Evolutionary conservation across 2,797 vertebrate species (phyloP), one percentile per base, ranked within the genome.

Genomic region (Enteromius mattozi): DNA sequence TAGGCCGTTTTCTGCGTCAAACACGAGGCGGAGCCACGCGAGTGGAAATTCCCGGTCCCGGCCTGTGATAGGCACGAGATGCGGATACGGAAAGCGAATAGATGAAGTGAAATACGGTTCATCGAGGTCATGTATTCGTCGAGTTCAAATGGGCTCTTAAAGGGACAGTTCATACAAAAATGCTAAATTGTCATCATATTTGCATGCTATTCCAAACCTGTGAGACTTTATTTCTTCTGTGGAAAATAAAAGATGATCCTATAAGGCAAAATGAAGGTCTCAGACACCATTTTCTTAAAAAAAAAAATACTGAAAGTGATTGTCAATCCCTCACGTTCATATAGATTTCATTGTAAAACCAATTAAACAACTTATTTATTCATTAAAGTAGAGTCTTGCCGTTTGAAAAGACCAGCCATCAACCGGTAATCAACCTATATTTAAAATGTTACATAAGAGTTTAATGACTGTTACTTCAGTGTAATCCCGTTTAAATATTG

Each of bases 21-120:
- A 93, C 72, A 10, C 69, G 88, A 91, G 94, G 95, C 90, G 95
- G 92, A 89, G 93, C 88, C 83, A 92, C 30, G 27, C 72, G 74
- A 89, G 91, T 95, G 94, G 95, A 95, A 95, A 95, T 94, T 95
- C 95, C 94, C 92, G 92, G 87, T 88, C 85, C 90, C 88, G 89
- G 86, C 82, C 89, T 89, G 90, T 92, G 92, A 95, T 94, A 87
- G 94, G 93, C 86, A 86, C 88, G 66, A 17, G 42, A 17, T 7
- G 19, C 59, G 40, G 72, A 77, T 68, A 65, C 19, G 61, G 81
- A 84, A 69, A 78, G 56, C 54, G 51, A 61, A 72, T 42, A 51
- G 42, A 74, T 66, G 8, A 45, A 33, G 33, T 54, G 13, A 51
- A 65, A 35, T 70, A 13, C 47, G 61, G 56, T 42, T 72, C 4